Base-by-base conservation (phyloP, 2,888 invertebrate species). In the Hesperia comma region DNA sequence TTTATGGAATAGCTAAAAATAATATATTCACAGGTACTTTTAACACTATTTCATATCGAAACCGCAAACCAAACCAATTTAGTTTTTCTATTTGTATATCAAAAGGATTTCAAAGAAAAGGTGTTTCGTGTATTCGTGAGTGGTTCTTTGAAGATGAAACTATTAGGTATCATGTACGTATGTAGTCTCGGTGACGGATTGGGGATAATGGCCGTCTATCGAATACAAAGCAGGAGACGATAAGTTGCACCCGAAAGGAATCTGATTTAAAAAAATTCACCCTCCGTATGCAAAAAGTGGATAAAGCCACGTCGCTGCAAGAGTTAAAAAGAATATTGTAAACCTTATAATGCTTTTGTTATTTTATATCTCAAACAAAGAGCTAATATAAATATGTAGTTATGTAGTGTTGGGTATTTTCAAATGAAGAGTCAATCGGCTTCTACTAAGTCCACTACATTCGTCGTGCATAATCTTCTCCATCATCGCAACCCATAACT, bases 201-300 rank as follows among this genome's bases (percentile, higher is more conserved):
- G 75, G 64, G 71, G 70, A 72, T 81, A 81, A 84, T 80, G 72
- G 75, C 73, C 72, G 70, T 70, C 72, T 76, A 71, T 73, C 69
- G 79, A 79, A 78, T 78, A 80, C 77, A 79, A 80, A 81, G 79
- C 72, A 77, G 74, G 68, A 72, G 73, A 73, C 64, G 71, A 70
- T 69, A 61, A 77, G 75, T 68, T 72, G 75, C 76, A 79, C 71
- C 77, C 78, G 77, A 77, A 80, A 73, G 43, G 72, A 83, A 86
- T 86, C 83, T 79, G 86, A 86, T 86, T 85, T 85, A 77, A 79
- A 83, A 80, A 15, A 21, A 21, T 55, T 15, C 46, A 46, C 66
- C 60, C 61, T 49, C 17, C 46, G 26, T 61, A 17, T 41, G 55
- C 66, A 55, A 54, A 61, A 49, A 32, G 61, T 60, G 61, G 61